Evolutionary conservation across 30 jellyfish, hydroid and myxozoan species (phyloP).

Genomic region (Cassiopea andromeda): DNA sequence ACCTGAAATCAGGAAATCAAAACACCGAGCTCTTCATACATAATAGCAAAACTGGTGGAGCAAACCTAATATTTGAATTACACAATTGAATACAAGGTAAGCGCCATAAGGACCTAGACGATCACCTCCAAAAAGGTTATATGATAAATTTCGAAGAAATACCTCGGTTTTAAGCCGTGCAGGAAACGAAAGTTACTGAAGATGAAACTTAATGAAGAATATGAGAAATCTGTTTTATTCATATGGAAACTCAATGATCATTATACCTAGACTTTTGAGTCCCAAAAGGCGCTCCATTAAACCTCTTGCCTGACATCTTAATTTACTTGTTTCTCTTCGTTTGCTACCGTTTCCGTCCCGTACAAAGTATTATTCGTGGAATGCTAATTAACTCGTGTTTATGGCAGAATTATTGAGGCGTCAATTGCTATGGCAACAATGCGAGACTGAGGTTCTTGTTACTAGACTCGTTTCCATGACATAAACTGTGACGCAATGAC

Average conservation of each 20-base stretch:
- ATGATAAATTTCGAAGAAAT: too few relatives aligned
- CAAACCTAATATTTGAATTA: not conserved
- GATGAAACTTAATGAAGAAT: too few relatives aligned
- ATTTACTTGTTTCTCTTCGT: not conserved
- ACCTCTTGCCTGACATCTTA: conserved; percentile 62
- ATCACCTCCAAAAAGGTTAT: too few relatives aligned
- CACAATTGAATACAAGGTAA: too few relatives aligned
- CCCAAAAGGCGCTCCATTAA: conserved; percentile 94
- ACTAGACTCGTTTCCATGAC: not conserved
- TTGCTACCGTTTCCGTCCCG: not conserved
- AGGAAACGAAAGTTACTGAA: too few relatives aligned
- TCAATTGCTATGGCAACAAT: conserved; percentile 24
- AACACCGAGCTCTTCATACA: not conserved
- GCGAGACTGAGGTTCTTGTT: conserved; percentile 7
- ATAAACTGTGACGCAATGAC: too few relatives aligned
- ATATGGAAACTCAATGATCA: too few relatives aligned
- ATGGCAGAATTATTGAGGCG: not conserved
- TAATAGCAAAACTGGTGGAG: not conserved
- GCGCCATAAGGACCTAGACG: too few relatives aligned
- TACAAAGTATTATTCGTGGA: not conserved
- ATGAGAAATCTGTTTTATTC: too few relatives aligned
- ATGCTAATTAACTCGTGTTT: conserved; percentile 1
- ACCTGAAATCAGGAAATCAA: conserved; percentile 34
- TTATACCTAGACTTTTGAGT: conserved; percentile 62
- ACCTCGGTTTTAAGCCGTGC: too few relatives aligned